These are phyloP conservation scores for Scolopax rusticola DNA, from an alignment of 2,797 vertebrate species.

Conservation along the genomic window DNA sequence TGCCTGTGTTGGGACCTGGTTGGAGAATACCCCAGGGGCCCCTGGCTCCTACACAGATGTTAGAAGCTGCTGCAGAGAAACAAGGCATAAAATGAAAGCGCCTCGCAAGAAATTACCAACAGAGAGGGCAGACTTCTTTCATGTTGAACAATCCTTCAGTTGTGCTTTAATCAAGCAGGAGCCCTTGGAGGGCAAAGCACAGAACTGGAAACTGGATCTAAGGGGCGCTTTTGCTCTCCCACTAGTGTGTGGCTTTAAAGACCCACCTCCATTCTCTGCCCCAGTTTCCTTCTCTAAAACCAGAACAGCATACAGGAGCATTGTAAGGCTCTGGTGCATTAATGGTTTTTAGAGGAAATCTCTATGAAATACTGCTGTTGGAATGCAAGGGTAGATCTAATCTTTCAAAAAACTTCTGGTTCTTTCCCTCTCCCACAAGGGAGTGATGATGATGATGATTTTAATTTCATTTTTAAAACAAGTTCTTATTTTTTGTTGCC, in stretches of 20 bases:
- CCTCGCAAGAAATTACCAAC: neutral
- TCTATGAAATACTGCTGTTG: neutral
- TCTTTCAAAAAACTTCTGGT: neutral
- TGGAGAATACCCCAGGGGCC: neutral
- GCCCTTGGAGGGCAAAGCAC: neutral
- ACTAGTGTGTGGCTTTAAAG: neutral
- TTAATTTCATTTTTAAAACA: neutral
- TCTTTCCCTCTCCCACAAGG: neutral
- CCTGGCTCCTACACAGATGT: neutral
- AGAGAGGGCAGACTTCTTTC: neutral
- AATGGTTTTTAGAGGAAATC: neutral
- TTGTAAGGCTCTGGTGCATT: neutral
- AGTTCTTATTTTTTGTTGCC: neutral
- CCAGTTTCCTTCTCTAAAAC: constrained; percentile 10
- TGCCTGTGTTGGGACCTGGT: neutral
- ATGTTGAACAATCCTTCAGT: neutral
- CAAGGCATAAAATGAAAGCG: neutral
- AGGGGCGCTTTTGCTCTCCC: neutral
- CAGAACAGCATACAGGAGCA: neutral
- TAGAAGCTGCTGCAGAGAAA: neutral
- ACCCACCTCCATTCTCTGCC: neutral
- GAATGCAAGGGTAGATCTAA: neutral
- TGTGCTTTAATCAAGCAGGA: neutral
- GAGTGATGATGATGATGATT: neutral
- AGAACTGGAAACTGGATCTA: neutral